These are phyloP conservation scores for Bergia puertoricense DNA, from an alignment of 92 coral and sea anemone species.

Conservation along the genomic window DNA sequence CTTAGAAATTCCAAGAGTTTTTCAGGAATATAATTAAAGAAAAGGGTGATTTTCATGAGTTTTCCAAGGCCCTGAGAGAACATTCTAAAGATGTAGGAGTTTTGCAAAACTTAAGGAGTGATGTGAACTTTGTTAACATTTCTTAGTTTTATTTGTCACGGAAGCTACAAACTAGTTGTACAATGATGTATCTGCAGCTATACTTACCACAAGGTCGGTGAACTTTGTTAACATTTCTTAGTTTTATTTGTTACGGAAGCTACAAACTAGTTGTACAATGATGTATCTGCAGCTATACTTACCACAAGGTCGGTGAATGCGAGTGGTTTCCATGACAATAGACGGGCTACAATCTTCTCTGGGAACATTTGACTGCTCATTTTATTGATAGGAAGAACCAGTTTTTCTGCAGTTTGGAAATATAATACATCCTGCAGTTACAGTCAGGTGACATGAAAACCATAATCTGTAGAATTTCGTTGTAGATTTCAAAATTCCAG, in stretches of 20 bases:
- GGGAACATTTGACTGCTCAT: slow-evolving; percentile 70
- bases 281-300: slow-evolving; percentile 5
- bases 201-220: slow-evolving; percentile 72
- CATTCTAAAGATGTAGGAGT: not conserved
- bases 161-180: not conserved
- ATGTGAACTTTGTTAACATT: not conserved
- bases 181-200: not conserved
- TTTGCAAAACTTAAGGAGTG: not conserved
- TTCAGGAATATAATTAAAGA: not conserved
- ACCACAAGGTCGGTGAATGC: slow-evolving; percentile 74
- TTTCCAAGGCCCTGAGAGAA: no score
- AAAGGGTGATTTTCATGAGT: no score
- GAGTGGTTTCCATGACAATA: slow-evolving; percentile 79
- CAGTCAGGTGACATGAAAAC: no score
- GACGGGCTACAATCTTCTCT: slow-evolving; percentile 65
- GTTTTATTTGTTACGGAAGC: no score
- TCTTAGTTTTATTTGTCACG: not conserved
- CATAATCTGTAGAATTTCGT: no score
- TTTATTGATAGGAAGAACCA: slow-evolving; percentile 65
- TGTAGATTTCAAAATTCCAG: no score
- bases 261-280: not conserved
- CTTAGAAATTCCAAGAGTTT: not conserved
- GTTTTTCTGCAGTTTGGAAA: slow-evolving; percentile 57
- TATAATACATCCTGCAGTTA: not conserved
- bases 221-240: not conserved